Conservation (phyloP, 2,797 vertebrate species). For the Protosalanx chinensis region DNA sequence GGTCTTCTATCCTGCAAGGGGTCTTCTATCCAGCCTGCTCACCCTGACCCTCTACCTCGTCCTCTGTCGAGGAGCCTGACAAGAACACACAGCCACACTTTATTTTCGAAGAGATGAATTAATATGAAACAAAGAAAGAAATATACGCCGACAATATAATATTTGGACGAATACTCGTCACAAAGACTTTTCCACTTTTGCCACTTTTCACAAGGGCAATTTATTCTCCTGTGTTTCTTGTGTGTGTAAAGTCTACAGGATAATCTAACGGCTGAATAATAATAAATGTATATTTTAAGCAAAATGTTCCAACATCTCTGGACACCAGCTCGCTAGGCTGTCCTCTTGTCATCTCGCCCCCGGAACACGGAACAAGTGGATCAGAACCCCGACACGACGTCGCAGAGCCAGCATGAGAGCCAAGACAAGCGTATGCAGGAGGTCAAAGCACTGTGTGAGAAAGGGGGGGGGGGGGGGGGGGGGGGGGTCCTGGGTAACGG, state of each 20-base stretch:
- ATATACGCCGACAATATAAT: neutral
- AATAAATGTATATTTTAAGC: neutral
- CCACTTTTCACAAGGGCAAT: no score
- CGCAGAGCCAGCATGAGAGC: conserved; percentile 61
- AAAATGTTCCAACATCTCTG: conserved; percentile 52
- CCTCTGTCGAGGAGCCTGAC: neutral
- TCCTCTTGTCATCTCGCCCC: conserved; percentile 61
- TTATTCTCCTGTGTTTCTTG: no score
- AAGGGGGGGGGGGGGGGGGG: conserved; percentile 14
- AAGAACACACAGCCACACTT: neutral
- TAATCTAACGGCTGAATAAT: neutral
- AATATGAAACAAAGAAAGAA: neutral
- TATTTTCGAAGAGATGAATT: neutral
- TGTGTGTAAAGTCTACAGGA: no score
- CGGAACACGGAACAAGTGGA: conserved; percentile 47
- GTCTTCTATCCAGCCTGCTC: conserved; percentile 8
- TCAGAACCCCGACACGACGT: conserved; percentile 57
- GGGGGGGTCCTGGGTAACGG: conserved; percentile 15
- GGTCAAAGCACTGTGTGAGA: conserved; percentile 56
- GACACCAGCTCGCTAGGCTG: conserved; percentile 51
- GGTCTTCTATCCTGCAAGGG: conserved; percentile 33
- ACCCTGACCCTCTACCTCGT: no score
- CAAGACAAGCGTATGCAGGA: conserved; percentile 60
- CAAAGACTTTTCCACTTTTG: neutral
- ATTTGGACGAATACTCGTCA: neutral